Evolutionary conservation across 35 echinoderm and acorn worm genomes (phyloP), one percentile per base, ranked within the genome.

Genomic region (Heliocidaris tuberculata): DNA sequence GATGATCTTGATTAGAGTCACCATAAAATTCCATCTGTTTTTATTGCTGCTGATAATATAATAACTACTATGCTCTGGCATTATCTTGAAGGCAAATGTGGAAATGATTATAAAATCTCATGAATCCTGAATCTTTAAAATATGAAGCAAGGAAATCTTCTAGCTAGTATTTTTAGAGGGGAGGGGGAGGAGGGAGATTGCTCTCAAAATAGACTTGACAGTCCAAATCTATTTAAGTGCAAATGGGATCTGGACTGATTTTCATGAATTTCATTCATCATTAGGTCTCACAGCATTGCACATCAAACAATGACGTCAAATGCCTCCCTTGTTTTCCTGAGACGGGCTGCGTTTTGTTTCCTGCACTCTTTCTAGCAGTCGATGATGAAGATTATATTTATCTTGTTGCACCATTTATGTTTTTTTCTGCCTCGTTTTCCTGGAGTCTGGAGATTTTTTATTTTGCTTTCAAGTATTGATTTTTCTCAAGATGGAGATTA

Each of bases 231-330:
- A 78, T 78, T 78, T 78, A 78, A 78, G 65, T 78, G 65, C 65
- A 78, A 78, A 78, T 78, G 65, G 65, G 65, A 19, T 78, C 65
- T 0, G 65, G 21, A 78, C 65, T 24, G 65, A 78, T 78, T 78
- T 78, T 78, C 65, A n/a, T 78, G 65, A 78, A 78, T 78, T 78
- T 78, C 65, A 78, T 78, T 78, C 65, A 78, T 78, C 65, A 78
- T 78, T 78, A 78, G 65, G 65, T 78, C 65, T n/a, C 27, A 78
- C 65, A 78, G 65, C 65, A 29, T 78, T 78, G 65, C 65, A 78
- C 65, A 78, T 78, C 21, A n/a, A 78, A 78, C 65, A 78, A 78
- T 78, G 65, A 78, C 65, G 65, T 78, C 65, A 78, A 78, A 78
- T 78, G 21, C 65, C 65, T 78, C 19, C 65, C 65, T 78, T 78